Evolutionary conservation across 2,113 vertebrate species (phyloP), one percentile per base, ranked within the genome.

Genomic region (Oryzias woworae): DNA sequence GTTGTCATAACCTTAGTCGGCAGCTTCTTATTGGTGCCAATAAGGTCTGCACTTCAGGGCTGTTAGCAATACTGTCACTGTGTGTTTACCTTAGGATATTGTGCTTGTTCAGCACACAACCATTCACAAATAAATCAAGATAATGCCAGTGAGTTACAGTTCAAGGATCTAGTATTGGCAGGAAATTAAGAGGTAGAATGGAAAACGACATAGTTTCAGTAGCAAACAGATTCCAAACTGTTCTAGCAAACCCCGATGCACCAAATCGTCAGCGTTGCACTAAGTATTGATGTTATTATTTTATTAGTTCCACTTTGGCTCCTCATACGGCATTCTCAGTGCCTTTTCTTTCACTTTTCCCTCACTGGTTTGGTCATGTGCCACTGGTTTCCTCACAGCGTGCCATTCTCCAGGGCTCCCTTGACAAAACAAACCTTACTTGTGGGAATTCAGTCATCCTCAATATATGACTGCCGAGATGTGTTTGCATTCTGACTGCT

Each of bases 61-160:
- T 44, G 64, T 78, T 78, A 75, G 75, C 49, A 50, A 48, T 26
- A 18, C 51, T 15, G 31, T 66, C 20, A 44, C 44, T 54, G 16
- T 18, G 2, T 87, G 77, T 90, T 87, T 81, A 79, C 80, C 58
- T 58, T 65, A 66, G 77, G 70, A 87, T 87, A 85, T 87, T 82
- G 66, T 83, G 70, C 57, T 65, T 64, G 77, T 73, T 82, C 56
- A 71, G 74, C 69, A 82, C 73, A 81, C 75, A 77, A 59, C 49
- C 8, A 16, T 43, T n/a, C 23, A 51, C 55, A 60, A 53, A 67
- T 58, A 62, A 61, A 52, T 72, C 41, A 31, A 72, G 66, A 81
- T 73, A 73, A 79, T 64, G 61, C 43, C 22, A 56, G 59, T 61
- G 69, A 49, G 45, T 61, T 58, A n/a, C 12, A 68, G 77, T 75